These are phyloP conservation scores for Nibea albiflora DNA, from an alignment of 2,113 vertebrate genomes.

Conservation along the genomic window DNA sequence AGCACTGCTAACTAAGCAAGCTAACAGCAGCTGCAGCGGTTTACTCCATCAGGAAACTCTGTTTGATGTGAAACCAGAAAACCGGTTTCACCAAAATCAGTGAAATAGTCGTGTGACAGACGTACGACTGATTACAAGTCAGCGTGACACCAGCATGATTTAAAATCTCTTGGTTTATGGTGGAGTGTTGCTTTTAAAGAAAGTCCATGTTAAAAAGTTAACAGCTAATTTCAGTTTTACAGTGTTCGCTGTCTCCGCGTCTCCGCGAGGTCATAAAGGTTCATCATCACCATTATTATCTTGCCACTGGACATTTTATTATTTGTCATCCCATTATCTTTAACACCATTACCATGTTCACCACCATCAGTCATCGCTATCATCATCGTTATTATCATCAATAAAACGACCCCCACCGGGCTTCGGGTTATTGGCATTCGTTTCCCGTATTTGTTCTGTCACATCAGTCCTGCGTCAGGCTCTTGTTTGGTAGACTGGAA, in stretches of 20 bases:
- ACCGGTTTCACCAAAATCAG: no score
- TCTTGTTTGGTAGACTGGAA: conserved; percentile 30
- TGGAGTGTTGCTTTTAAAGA: background rate
- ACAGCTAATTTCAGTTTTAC: background rate
- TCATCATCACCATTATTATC: background rate
- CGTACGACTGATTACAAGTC: no score
- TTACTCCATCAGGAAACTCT: no score
- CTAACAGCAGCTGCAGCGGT: no score
- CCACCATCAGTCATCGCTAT: conserved; percentile 17
- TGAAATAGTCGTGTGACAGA: no score
- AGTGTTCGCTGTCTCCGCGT: background rate
- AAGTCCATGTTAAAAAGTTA: background rate
- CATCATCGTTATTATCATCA: conserved; percentile 30
- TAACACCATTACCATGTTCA: conserved; percentile 26
- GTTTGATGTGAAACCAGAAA: no score
- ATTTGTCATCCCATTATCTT: conserved; percentile 29
- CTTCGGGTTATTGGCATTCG: conserved; percentile 37
- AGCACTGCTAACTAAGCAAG: no score
- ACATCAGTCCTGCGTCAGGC: conserved; percentile 48
- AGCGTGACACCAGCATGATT: no score
- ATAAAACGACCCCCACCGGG: conserved; percentile 29
- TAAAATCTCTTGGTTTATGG: no score
- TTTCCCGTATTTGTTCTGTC: conserved; percentile 46
- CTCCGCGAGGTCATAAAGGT: background rate
- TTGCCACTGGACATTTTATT: conserved; percentile 16